phyloP scores from a whole-genome alignment of 1,140 invertebrate genomes.

The Ptiloglossa arizonensis region DNA sequence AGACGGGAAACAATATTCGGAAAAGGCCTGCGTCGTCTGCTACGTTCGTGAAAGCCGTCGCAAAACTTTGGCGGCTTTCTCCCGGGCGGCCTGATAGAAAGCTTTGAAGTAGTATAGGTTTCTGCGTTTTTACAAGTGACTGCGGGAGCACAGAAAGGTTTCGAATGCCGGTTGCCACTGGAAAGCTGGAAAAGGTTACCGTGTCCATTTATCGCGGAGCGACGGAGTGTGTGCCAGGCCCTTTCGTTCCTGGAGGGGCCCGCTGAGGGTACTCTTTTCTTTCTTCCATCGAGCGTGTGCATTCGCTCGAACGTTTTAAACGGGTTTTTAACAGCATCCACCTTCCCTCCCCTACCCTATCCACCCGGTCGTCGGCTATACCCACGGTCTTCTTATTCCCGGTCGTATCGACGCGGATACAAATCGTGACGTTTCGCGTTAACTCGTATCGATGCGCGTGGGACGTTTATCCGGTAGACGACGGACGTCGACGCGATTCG shows the following conservation, averaged over 20 bases:
- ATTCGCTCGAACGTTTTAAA: slow-evolving; percentile 17
- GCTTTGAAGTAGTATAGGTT: slow-evolving; percentile 15
- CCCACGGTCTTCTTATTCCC: neutral
- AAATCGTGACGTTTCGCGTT: slow-evolving; percentile 9
- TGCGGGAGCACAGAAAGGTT: slow-evolving; percentile 16
- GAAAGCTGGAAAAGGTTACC: slow-evolving; percentile 42
- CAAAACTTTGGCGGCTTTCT: slow-evolving; percentile 2
- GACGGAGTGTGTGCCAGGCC: slow-evolving; percentile 12
- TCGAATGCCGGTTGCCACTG: slow-evolving; percentile 25
- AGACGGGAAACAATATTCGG: neutral
- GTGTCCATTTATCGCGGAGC: slow-evolving; percentile 29
- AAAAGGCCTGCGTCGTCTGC: neutral
- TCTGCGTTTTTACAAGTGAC: slow-evolving; percentile 33
- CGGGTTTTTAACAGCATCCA: slow-evolving; percentile 40
- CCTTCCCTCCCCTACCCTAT: neutral
- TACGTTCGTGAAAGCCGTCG: slow-evolving; percentile 36
- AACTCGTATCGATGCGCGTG: slow-evolving; percentile 17
- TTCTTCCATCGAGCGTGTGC: neutral
- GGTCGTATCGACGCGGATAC: neutral
- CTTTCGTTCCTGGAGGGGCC: neutral
- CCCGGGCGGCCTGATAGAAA: neutral
- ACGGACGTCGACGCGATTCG: slow-evolving; percentile 14
- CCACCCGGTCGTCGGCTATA: neutral
- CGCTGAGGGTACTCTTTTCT: slow-evolving; percentile 8
- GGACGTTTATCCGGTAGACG: slow-evolving; percentile 8